Conservation (phyloP, 2,113 vertebrate species). For the Scatophagus argus region DNA sequence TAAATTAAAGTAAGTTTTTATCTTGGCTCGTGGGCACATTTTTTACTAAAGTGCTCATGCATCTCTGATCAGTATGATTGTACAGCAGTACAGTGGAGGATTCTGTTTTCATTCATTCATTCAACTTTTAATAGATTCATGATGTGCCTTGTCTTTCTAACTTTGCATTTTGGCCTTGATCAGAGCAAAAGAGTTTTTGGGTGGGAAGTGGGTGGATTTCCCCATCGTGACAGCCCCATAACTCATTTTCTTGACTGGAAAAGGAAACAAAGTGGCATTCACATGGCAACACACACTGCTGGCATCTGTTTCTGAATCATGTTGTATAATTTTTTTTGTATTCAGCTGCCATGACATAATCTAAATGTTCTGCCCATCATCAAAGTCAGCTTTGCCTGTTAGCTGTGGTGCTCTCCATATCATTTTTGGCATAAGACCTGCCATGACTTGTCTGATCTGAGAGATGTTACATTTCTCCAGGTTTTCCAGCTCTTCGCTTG, state of each 20-base stretch:
- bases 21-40: conserved; percentile 39
- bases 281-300: conserved; percentile 47
- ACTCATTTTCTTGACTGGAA: conserved; percentile 52
- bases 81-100: conserved; percentile 38
- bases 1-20: conserved; percentile 5
- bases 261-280: conserved; percentile 58
- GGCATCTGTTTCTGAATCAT: conserved; percentile 69
- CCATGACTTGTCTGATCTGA: conserved; percentile 36
- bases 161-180: conserved; percentile 47
- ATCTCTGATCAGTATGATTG: not conserved
- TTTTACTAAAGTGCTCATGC: not conserved
- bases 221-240: conserved; percentile 8
- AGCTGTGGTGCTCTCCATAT: conserved; percentile 63
- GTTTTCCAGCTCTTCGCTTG: conserved; percentile 59
- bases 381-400: conserved; percentile 48
- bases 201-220: not conserved
- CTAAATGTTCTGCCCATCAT: conserved; percentile 48
- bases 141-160: conserved; percentile 31
- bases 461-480: conserved; percentile 44
- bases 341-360: conserved; percentile 54
- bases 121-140: conserved; percentile 41
- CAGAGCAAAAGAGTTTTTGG: conserved; percentile 8
- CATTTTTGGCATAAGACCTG: conserved; percentile 35
- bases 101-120: conserved; percentile 33
- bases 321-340: conserved; percentile 58